These are phyloP conservation scores for Agonopterix arenella DNA, from an alignment of 2,888 invertebrate species.

Conservation along the genomic window DNA sequence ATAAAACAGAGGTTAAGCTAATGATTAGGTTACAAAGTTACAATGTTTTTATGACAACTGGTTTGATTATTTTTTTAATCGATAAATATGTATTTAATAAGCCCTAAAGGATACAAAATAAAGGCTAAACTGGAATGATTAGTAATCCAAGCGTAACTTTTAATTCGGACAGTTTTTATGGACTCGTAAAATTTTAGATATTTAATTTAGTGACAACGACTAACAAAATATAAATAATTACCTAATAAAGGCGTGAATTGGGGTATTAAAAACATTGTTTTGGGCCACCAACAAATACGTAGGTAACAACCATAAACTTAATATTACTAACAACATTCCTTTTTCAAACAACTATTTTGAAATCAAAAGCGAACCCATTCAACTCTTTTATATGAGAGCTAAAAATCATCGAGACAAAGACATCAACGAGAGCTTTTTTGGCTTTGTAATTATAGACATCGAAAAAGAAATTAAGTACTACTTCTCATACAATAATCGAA, in stretches of 20 bases:
- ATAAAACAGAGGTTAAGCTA: slow-evolving; percentile 28
- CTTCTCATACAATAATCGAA: no score
- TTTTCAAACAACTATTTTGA: no score
- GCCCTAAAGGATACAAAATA: slow-evolving; percentile 1
- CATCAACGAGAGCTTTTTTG: no score
- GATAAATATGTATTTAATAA: slow-evolving; percentile 11
- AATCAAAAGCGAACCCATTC: no score
- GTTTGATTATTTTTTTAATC: slow-evolving; percentile 12
- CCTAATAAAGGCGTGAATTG: background rate
- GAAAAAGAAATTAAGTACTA: no score
- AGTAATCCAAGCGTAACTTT: background rate
- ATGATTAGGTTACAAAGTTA: slow-evolving; percentile 28
- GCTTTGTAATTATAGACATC: no score
- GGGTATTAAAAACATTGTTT: background rate
- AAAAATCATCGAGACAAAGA: no score
- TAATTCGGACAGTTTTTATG: background rate
- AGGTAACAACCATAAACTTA: no score
- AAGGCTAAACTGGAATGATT: background rate
- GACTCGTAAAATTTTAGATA: background rate
- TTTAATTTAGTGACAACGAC: slow-evolving; percentile 2
- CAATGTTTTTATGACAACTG: slow-evolving; percentile 22
- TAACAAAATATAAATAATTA: background rate
- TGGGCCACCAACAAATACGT: slow-evolving; percentile 3
- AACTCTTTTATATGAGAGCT: no score
- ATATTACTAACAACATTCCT: no score